These are phyloP conservation scores for Parthenolecanium corni DNA, from an alignment of 2,888 invertebrate genomes.

Conservation along the genomic window DNA sequence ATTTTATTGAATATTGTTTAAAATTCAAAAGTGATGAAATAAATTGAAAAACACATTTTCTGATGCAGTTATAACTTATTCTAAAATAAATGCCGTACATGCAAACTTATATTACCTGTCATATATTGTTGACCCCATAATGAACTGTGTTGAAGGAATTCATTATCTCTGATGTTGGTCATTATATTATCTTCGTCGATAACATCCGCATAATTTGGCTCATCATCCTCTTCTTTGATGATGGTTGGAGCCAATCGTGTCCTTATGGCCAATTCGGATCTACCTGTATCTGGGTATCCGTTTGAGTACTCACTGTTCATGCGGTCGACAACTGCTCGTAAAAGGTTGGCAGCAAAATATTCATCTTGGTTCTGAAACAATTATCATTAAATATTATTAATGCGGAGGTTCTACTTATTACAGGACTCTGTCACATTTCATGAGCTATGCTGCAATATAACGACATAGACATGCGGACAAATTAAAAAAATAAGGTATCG, in stretches of 20 bases:
- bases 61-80: too few species aligned
- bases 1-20: too few species aligned
- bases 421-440: too few species aligned
- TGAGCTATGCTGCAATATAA: too few species aligned
- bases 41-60: too few species aligned
- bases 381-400: too few species aligned
- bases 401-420: too few species aligned
- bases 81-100: too few species aligned
- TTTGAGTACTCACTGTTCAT: slow-evolving; percentile 64
- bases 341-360: slow-evolving; percentile 52
- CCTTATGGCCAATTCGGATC: slow-evolving; percentile 29
- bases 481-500: too few species aligned
- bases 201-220: slow-evolving; percentile 44
- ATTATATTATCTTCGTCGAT: slow-evolving; percentile 57
- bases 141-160: slow-evolving; percentile 67
- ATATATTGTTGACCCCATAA: slow-evolving; percentile 65
- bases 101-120: too few species aligned
- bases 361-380: slow-evolving; percentile 16
- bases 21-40: too few species aligned
- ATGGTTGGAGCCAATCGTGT: slow-evolving; percentile 12
- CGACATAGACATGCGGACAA: too few species aligned
- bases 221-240: slow-evolving; percentile 25
- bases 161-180: slow-evolving; percentile 74
- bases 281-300: slow-evolving; percentile 51
- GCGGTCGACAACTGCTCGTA: slow-evolving; percentile 64